Base-by-base conservation (phyloP, 2,113 vertebrate species). In the Morone saxatilis region DNA sequence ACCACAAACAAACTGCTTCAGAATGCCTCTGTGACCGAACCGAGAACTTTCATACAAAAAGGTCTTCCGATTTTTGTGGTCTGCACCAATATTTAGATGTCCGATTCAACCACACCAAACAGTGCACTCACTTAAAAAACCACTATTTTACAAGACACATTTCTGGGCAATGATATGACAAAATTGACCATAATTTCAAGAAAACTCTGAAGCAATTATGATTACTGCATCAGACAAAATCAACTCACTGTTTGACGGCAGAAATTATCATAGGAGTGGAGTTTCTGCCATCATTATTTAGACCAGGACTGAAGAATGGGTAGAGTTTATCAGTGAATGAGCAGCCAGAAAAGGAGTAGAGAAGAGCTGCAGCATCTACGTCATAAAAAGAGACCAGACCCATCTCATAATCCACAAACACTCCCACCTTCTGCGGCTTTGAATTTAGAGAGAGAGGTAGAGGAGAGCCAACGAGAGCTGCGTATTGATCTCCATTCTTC, bases 391-490 rank as follows among this genome's bases (percentile, higher is more conserved):
- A 71, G 51, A 71, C 69, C 6, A 56, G 51, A 11, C 60, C 72
- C 20, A 53, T 11, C 0, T 63, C 72, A 1, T 63, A 63, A 19
- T 75, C 72, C 60, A 75, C 59, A 22, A 75, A 75, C 72, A 75
- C 72, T 17, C 72, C 72, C 59, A 75, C 60, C 36, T 19, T 63
- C 60, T 63, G 19, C 0, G 48, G 72, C 59, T 63, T 63, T 2
- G 72, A 63, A 0, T n/a, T 41, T 0, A 75, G 45, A 1, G 57
- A 19, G 17, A 76, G 72, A 8, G 1, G 57, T 4, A 53, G 38
- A 54, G 72, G 72, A 40, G 60, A 63, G 47, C 72, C 72, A 3
- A 75, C 31, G 1, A 75, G 72, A 11, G 47, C 72, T 4, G 72
- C 56, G 16, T 56, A 70, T 12, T 76, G 40, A 2, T 65, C 41